These are phyloP conservation scores for Acheta domesticus DNA, from an alignment of 2,888 invertebrate genomes.

Conservation along the genomic window DNA sequence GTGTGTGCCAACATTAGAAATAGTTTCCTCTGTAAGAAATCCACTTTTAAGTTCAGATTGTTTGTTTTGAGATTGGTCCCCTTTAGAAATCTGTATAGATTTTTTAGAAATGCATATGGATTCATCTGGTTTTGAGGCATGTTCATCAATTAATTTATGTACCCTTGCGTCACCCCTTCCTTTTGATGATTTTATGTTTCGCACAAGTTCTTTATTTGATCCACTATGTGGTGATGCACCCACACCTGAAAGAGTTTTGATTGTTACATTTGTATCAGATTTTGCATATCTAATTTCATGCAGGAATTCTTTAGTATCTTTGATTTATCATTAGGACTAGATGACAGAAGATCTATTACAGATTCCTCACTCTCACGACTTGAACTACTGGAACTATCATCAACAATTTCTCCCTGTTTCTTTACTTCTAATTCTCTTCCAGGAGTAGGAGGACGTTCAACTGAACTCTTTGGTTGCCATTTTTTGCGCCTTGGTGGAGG, in stretches of 20 bases:
- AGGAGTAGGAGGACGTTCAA: constrained; percentile 29
- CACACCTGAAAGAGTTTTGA: too few relatives aligned
- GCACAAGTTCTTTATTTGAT: too few relatives aligned
- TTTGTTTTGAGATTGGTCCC: background rate
- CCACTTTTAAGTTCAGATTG: background rate
- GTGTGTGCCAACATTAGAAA: constrained; percentile 21
- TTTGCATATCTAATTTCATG: too few relatives aligned
- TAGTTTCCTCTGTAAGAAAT: constrained; percentile 11
- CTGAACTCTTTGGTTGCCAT: constrained; percentile 23
- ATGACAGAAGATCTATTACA: constrained; percentile 32
- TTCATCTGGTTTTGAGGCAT: too few relatives aligned
- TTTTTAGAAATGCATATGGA: constrained; percentile 1
- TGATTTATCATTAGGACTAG: constrained; percentile 24
- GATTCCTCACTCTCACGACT: constrained; percentile 31
- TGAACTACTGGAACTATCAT: constrained; percentile 26
- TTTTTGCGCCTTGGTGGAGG: constrained; percentile 33
- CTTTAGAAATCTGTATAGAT: background rate
- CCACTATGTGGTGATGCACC: too few relatives aligned
- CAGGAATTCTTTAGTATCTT: background rate
- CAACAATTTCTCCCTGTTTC: background rate
- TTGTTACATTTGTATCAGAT: too few relatives aligned
- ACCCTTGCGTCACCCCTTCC: too few relatives aligned
- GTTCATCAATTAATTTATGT: too few relatives aligned
- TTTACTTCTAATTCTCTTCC: constrained; percentile 23
- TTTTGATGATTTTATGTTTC: too few relatives aligned